Evolutionary conservation across 2,113 vertebrate species (phyloP).

Genomic region (Leptobrachium leishanense): DNA sequence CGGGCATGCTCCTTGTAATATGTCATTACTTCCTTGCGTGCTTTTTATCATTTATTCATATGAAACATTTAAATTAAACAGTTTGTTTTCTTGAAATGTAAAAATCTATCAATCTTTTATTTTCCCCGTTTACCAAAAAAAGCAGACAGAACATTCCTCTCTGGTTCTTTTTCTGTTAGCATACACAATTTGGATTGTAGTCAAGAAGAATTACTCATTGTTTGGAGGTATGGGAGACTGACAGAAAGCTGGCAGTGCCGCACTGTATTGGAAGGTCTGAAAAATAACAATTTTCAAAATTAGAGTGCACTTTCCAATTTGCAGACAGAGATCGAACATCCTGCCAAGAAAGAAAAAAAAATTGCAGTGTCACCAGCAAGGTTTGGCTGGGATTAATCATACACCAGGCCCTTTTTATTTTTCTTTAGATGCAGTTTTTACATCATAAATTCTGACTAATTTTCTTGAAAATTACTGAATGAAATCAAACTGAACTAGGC

Average conservation of each 20-base stretch:
- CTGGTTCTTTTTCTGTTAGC: constrained; percentile 52
- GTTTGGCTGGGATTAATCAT: background rate
- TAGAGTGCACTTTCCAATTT: constrained; percentile 65
- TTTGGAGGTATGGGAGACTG: constrained; percentile 55
- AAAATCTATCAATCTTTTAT: constrained; percentile 18
- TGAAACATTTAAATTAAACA: constrained; percentile 18
- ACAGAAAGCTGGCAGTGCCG: constrained; percentile 58
- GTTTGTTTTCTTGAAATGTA: constrained; percentile 28
- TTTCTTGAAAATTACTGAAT: no score
- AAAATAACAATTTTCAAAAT: constrained; percentile 61
- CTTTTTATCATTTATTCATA: constrained; percentile 11
- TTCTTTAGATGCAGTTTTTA: no score
- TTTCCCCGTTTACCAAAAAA: constrained; percentile 6
- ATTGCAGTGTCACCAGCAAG: constrained; percentile 8
- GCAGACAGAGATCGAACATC: constrained; percentile 44
- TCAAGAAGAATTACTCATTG: constrained; percentile 60
- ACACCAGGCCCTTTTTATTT: background rate
- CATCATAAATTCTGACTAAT: no score
- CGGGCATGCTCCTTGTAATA: background rate
- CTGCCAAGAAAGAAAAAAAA: constrained; percentile 25
- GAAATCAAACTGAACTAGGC: no score
- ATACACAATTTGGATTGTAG: constrained; percentile 57
- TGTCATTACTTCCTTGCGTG: background rate
- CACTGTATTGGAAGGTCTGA: constrained; percentile 62
- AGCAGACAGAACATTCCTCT: constrained; percentile 40